phyloP scores from a whole-genome alignment of 2,797 vertebrate genomes.

The Anisognathus igniventris region DNA sequence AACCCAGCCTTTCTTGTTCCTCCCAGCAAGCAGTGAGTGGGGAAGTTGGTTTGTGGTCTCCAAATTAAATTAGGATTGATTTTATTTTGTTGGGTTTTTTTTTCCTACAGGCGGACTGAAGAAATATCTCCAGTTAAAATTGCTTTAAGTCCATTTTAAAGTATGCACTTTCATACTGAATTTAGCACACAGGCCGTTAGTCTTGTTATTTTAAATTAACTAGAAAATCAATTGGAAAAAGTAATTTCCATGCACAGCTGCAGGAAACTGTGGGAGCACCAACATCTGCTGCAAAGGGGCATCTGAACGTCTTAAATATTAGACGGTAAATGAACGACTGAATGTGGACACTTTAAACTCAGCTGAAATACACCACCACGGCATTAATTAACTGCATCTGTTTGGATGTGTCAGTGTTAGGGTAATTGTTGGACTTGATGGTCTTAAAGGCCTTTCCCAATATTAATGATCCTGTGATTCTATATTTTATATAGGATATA shows the following conservation, averaged over 20 bases:
- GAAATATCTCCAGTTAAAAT: slow-evolving; percentile 81
- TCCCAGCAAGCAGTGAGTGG: slow-evolving; percentile 52
- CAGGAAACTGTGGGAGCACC: slow-evolving; percentile 67
- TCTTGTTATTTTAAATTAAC: slow-evolving; percentile 81
- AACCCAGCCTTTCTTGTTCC: slow-evolving; percentile 13
- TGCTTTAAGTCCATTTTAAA: slow-evolving; percentile 82
- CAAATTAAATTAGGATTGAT: slow-evolving; percentile 93
- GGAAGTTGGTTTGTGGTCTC: slow-evolving; percentile 86
- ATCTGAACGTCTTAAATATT: background rate
- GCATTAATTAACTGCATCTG: background rate
- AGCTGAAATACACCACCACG: background rate
- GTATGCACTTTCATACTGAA: slow-evolving; percentile 66
- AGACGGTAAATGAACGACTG: background rate
- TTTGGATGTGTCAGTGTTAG: background rate
- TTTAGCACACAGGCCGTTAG: slow-evolving; percentile 72
- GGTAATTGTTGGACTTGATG: background rate
- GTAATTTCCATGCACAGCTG: slow-evolving; percentile 65
- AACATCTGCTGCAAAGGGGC: background rate
- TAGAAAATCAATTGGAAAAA: slow-evolving; percentile 80
- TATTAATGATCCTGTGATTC: background rate
- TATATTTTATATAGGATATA: background rate
- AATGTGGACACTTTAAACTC: background rate
- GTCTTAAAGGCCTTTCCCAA: background rate
- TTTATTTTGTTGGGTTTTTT: slow-evolving; percentile 48
- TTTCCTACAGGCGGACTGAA: slow-evolving; percentile 72